Evolutionary conservation across 2,113 vertebrate genomes (phyloP).

Genomic region (Spea multiplicata): DNA sequence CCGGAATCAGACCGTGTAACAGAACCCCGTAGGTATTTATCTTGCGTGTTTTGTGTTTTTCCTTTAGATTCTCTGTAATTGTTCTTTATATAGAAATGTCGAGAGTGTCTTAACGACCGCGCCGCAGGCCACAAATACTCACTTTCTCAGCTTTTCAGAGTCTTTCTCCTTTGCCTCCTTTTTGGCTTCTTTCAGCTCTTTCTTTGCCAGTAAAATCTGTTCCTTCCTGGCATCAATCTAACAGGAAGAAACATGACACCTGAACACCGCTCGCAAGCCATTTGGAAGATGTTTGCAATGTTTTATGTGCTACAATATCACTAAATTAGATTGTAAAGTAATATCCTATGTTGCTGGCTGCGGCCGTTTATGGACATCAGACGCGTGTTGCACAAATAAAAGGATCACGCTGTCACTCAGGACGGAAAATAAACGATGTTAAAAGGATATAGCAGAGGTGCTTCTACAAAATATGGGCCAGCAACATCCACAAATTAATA

Average conservation of each 20-base stretch:
- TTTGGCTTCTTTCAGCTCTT: slow-evolving; percentile 64
- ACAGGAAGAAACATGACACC: neutral
- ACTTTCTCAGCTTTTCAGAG: slow-evolving; percentile 55
- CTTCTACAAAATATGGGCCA: neutral
- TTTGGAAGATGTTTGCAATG: neutral
- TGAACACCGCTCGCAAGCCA: neutral
- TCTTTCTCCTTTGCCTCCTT: slow-evolving; percentile 56
- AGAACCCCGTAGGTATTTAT: too few species aligned
- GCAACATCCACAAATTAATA: neutral
- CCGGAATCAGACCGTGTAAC: too few species aligned
- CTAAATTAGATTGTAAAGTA: neutral
- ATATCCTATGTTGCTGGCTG: slow-evolving; percentile 1
- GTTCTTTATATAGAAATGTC: too few species aligned
- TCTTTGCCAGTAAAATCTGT: slow-evolving; percentile 60
- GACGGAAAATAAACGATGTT: neutral
- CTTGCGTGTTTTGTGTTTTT: too few species aligned
- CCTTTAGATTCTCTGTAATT: too few species aligned
- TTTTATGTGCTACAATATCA: slow-evolving; percentile 8
- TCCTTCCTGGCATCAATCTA: slow-evolving; percentile 64
- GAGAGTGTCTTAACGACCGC: neutral
- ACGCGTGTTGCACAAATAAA: neutral
- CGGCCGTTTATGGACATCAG: neutral
- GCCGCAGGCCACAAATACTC: slow-evolving; percentile 34
- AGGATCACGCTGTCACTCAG: neutral
- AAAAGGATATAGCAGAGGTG: neutral